Base-by-base conservation (phyloP, 2,888 invertebrate genomes). In the Allophyes oxyacanthae region DNA sequence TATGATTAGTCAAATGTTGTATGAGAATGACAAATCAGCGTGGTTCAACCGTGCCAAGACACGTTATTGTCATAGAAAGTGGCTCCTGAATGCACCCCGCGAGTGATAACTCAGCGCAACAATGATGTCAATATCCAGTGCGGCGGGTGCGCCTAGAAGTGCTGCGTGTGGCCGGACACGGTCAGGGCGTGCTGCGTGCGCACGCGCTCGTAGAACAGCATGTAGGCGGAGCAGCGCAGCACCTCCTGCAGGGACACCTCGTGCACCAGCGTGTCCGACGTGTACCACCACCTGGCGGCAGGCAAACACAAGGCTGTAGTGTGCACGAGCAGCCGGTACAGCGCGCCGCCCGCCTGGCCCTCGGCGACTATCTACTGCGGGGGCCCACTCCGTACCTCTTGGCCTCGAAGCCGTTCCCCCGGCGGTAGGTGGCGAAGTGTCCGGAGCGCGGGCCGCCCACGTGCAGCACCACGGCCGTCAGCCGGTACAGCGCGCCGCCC, bases 381-480 rank as follows among this genome's bases (percentile, higher is more conserved):
- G 75, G 59, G 76, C 70, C 4, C 78, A 46, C 64, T n/a, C n/a
- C n/a, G n/a, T n/a, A 95, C 84, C 95, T 84, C 82, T 94, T 94
- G 64, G 94, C 91, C 72, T 94, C 94, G 71, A 92, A 89, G 33
- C 94, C 94, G 86, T 95, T 95, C 65, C 97, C 97, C 11, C 98
- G 95, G 60, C 99, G 95, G 89, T 98, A 99, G 41, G 99, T 98
- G 61, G 99, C 97, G 94, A 99, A 99, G 95, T 99, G 99, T 0
- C 99, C 99, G 42, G 97, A 97, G 84, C 97, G 96, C 8, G 97
- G 97, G 43, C 97, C 97, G 2, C 99, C 99, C 67, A 97, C 96
- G 92, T 99, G 99, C 65, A 98, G 98, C 42, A 99, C 97, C 6
- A 98, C 98, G 1, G 98, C 97, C 58, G 96, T 94, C 64, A 99